Evolutionary conservation across 2,888 invertebrate species (phyloP).

Genomic region (Mythimna vitellina): DNA sequence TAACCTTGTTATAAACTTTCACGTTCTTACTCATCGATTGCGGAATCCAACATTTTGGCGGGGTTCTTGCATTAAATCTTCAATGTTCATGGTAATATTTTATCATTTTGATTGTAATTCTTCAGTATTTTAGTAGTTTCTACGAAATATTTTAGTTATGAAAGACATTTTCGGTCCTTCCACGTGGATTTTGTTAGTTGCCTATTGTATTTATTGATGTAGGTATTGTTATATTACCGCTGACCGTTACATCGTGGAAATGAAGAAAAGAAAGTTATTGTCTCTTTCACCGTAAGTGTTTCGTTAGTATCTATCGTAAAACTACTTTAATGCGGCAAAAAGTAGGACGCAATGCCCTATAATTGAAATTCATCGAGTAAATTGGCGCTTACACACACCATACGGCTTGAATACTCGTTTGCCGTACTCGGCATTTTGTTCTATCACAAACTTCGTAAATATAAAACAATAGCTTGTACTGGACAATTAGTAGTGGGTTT

Average conservation of each 20-base stretch:
- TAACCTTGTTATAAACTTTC: slow-evolving; percentile 10
- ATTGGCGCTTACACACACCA: slow-evolving; percentile 23
- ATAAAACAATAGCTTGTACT: not conserved
- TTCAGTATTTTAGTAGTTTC: not conserved
- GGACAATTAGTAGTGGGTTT: not conserved
- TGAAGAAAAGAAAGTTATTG: slow-evolving; percentile 39
- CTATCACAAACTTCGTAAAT: not conserved
- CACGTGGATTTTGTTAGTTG: slow-evolving; percentile 52
- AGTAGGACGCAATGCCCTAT: slow-evolving; percentile 28
- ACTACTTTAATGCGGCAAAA: slow-evolving; percentile 8
- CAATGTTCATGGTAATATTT: slow-evolving; percentile 1
- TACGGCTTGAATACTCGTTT: slow-evolving; percentile 11
- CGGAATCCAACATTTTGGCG: slow-evolving; percentile 56
- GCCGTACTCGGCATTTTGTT: not conserved
- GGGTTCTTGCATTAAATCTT: slow-evolving; percentile 41
- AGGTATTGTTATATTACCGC: slow-evolving; percentile 52
- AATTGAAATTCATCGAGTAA: slow-evolving; percentile 26
- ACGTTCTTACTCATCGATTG: slow-evolving; percentile 16
- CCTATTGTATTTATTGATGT: slow-evolving; percentile 51
- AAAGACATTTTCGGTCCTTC: slow-evolving; percentile 1
- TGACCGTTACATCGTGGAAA: slow-evolving; percentile 62
- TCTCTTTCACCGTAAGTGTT: slow-evolving; percentile 25
- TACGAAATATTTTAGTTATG: not conserved
- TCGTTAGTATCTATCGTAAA: not conserved
- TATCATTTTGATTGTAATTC: not conserved